Evolutionary conservation across 1,140 invertebrate species (phyloP).

Genomic region (Mamestra configurata): DNA sequence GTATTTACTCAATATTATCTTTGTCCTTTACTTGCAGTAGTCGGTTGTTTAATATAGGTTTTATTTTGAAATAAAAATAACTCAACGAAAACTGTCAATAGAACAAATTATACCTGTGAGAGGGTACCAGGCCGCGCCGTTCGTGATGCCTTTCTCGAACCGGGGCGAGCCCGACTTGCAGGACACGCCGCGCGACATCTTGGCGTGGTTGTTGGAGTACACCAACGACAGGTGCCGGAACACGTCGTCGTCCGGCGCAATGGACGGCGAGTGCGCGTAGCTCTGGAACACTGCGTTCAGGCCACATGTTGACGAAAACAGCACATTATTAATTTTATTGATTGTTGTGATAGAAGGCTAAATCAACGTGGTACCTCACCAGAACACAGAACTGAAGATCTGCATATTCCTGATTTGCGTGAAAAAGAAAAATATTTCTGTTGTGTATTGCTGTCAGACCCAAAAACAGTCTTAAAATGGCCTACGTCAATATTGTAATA

Average conservation of each 20-base stretch:
- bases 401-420: slow-evolving; percentile 92
- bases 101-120: slow-evolving; percentile 90
- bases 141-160: slow-evolving; percentile 96
- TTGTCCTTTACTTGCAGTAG: too few relatives aligned
- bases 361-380: slow-evolving; percentile 88
- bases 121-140: slow-evolving; percentile 97
- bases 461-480: background rate
- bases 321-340: slow-evolving; percentile 29
- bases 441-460: background rate
- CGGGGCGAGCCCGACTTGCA: slow-evolving; percentile 92
- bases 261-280: slow-evolving; percentile 92
- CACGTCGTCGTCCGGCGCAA: slow-evolving; percentile 97
- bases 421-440: slow-evolving; percentile 75
- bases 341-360: background rate
- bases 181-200: slow-evolving; percentile 94
- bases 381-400: slow-evolving; percentile 93
- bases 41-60: background rate
- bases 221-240: slow-evolving; percentile 96
- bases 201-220: slow-evolving; percentile 96
- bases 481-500: background rate
- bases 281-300: slow-evolving; percentile 93
- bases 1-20: too few relatives aligned
- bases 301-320: slow-evolving; percentile 87
- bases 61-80: background rate
- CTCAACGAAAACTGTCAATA: too few relatives aligned